phyloP scores from a whole-genome alignment of 2,113 vertebrate species.

The Sinocyclocheilus maitianheensis region DNA sequence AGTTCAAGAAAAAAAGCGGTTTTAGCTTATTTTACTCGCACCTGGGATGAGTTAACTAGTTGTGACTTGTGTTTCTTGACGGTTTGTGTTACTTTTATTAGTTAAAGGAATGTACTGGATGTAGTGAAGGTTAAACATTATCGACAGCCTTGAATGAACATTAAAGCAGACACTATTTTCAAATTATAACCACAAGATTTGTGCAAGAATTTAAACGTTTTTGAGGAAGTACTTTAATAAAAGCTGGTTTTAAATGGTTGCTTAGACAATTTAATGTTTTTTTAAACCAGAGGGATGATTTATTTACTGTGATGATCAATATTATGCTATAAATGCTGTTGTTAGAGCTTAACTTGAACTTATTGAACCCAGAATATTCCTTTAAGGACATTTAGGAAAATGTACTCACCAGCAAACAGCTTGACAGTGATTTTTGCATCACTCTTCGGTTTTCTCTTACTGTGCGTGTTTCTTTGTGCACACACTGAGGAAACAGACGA shows the following conservation, averaged over 20 bases:
- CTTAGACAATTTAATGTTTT: no score
- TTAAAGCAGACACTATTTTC: background rate
- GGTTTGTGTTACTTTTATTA: background rate
- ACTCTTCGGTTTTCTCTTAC: constrained; percentile 33
- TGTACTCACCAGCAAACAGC: constrained; percentile 48
- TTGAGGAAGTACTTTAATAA: no score
- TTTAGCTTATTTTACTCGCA: constrained; percentile 2
- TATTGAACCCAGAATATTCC: background rate
- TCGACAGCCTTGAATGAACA: background rate
- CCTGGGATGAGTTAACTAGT: background rate
- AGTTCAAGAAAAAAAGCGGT: background rate
- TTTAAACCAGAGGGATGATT: background rate
- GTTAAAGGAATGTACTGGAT: background rate
- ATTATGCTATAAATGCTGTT: background rate
- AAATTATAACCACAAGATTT: no score
- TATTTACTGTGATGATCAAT: background rate
- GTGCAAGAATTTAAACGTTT: no score
- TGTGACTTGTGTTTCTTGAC: background rate
- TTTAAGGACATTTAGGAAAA: background rate
- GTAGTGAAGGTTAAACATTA: background rate
- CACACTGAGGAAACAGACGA: constrained; percentile 61
- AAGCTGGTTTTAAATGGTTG: no score
- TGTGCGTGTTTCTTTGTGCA: constrained; percentile 50
- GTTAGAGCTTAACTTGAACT: background rate
- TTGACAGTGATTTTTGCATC: constrained; percentile 45